Conservation (phyloP, 2,113 vertebrate species). For the Pipa parva region DNA sequence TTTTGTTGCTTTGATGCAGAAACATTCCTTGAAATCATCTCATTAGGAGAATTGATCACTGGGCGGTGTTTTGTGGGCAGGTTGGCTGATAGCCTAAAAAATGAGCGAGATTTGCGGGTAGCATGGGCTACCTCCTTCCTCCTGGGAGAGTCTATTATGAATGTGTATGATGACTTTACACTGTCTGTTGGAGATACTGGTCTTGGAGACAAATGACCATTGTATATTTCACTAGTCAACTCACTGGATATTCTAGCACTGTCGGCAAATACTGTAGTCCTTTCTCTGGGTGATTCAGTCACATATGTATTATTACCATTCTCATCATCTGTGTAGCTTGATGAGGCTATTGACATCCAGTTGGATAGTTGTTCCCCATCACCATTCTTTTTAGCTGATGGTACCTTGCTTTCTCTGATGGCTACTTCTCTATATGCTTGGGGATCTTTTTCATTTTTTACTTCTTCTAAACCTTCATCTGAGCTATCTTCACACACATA, state of each 20-base stretch:
- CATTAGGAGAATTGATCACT: conserved; percentile 28
- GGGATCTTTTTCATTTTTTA: conserved; percentile 25
- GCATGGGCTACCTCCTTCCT: conserved; percentile 29
- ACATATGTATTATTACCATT: conserved; percentile 42
- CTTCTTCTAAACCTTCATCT: conserved; percentile 43
- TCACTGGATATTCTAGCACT: too few species aligned
- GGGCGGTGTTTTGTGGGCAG: conserved; percentile 40
- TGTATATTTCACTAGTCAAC: background rate
- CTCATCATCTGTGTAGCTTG: conserved; percentile 11
- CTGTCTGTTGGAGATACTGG: conserved; percentile 62
- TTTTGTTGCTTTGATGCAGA: background rate
- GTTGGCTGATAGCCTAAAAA: conserved; percentile 44
- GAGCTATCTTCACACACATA: conserved; percentile 46
- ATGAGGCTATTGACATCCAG: conserved; percentile 32
- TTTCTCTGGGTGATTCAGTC: background rate
- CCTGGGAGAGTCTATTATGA: conserved; percentile 59
- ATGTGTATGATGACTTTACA: conserved; percentile 70
- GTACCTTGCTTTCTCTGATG: conserved; percentile 46
- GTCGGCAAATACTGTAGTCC: too few species aligned
- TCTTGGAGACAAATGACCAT: conserved; percentile 29
- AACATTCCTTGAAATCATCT: conserved; percentile 33
- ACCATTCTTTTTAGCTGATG: conserved; percentile 30
- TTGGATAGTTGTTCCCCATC: conserved; percentile 20
- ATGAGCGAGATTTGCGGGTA: background rate
- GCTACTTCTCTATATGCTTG: conserved; percentile 41